Percentiles rank a stretch among this genome's conserved stretches.
Evolutionary conservation across 2,888 invertebrate species (phyloP).

Genomic region (Aspidiotus destructor): DNA sequence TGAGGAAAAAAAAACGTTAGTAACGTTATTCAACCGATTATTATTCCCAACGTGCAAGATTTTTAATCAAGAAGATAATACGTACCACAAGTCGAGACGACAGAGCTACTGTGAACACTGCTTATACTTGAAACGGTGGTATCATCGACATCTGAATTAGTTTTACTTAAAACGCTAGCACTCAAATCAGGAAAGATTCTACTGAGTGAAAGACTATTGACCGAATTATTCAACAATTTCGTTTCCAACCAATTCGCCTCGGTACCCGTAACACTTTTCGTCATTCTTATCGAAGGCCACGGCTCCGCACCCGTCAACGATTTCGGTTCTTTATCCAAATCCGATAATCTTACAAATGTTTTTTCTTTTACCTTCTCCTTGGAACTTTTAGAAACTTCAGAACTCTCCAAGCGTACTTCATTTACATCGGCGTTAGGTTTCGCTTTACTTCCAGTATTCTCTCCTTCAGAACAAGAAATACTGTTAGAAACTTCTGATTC

Average conservation of each 20-base stretch:
- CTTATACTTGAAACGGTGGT: conserved; percentile 43
- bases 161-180: conserved; percentile 35
- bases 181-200: conserved; percentile 50
- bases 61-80: conserved; percentile 34
- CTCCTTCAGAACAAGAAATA: conserved; percentile 5
- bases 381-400: neutral
- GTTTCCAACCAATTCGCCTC: conserved; percentile 58
- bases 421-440: conserved; percentile 3
- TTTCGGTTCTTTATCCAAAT: conserved; percentile 50
- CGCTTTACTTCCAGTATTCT: conserved; percentile 18
- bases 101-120: conserved; percentile 48
- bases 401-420: conserved; percentile 2
- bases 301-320: conserved; percentile 44
- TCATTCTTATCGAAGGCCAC: conserved; percentile 24
- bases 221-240: conserved; percentile 46
- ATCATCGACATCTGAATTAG: conserved; percentile 34
- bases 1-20: neutral
- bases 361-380: conserved; percentile 25
- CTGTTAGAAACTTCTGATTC: conserved; percentile 9
- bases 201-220: conserved; percentile 43
- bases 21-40: conserved; percentile 32
- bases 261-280: conserved; percentile 53
- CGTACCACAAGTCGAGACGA: conserved; percentile 44
- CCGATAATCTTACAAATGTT: conserved; percentile 64
- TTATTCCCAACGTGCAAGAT: conserved; percentile 34